These are phyloP conservation scores for Crossocerus cetratus DNA, from an alignment of 2,888 invertebrate species.

Conservation along the genomic window DNA sequence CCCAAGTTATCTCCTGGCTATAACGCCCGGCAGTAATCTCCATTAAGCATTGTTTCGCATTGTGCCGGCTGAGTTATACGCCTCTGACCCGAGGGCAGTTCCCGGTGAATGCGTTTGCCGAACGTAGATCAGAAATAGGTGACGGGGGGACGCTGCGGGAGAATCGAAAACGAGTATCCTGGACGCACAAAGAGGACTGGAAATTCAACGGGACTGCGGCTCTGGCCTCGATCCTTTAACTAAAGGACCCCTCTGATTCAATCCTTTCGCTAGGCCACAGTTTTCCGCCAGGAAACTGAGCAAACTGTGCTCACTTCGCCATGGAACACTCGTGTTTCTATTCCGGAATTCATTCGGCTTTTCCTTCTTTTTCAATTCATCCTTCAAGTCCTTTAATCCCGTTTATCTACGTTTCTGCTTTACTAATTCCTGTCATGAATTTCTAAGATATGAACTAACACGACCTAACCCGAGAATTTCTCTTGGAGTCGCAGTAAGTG, in stretches of 20 bases:
- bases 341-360: no score
- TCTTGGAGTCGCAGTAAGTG: no score
- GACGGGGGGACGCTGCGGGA: background rate
- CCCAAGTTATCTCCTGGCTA: slow-evolving; percentile 1
- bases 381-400: no score
- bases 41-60: slow-evolving; percentile 24
- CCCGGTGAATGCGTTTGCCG: slow-evolving; percentile 7
- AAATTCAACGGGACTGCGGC: slow-evolving; percentile 17
- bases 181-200: slow-evolving; percentile 8
- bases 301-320: no score
- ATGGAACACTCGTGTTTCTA: no score
- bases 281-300: no score
- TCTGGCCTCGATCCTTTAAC: slow-evolving; percentile 19
- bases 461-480: no score
- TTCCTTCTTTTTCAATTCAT: no score
- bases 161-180: slow-evolving; percentile 10
- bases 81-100: slow-evolving; percentile 6
- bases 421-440: no score
- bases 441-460: no score
- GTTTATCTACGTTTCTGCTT: no score
- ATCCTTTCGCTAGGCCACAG: no score
- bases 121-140: slow-evolving; percentile 26
- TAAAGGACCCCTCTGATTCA: background rate
- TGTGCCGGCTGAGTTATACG: slow-evolving; percentile 5
- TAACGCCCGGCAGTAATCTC: background rate